phyloP scores from a whole-genome alignment of 2,888 invertebrate species.

The Scotopteryx bipunctaria region DNA sequence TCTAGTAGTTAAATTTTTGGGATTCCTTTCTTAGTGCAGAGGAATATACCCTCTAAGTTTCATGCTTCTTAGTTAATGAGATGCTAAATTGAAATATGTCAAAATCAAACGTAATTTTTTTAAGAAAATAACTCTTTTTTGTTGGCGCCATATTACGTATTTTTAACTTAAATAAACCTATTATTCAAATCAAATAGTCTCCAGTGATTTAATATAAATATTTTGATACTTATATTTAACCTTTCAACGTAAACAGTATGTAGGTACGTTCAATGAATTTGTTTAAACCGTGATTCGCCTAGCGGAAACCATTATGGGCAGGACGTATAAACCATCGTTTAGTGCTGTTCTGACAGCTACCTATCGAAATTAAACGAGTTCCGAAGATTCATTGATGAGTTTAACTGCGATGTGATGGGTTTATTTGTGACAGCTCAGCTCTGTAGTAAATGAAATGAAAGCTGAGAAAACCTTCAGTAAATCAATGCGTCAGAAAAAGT shows the following conservation, averaged over 20 bases:
- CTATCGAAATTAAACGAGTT: slow-evolving; percentile 41
- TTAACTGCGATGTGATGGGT: background rate
- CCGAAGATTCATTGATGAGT: slow-evolving; percentile 3
- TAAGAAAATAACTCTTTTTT: too few relatives aligned
- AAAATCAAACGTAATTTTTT: background rate
- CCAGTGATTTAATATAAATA: slow-evolving; percentile 6
- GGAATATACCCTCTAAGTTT: too few relatives aligned
- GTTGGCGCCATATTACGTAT: slow-evolving; percentile 1
- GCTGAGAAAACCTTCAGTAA: too few relatives aligned
- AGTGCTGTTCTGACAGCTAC: slow-evolving; percentile 49
- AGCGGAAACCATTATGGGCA: slow-evolving; percentile 59
- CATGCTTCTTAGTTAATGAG: too few relatives aligned
- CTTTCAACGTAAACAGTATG: slow-evolving; percentile 23
- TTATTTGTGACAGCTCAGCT: too few relatives aligned
- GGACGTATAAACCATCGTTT: slow-evolving; percentile 62
- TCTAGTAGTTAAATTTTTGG: too few relatives aligned
- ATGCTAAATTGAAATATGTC: background rate
- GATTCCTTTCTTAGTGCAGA: too few relatives aligned
- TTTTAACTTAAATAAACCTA: slow-evolving; percentile 8
- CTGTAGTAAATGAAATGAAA: too few relatives aligned
- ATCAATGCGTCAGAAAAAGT: too few relatives aligned
- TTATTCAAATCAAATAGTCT: slow-evolving; percentile 15
- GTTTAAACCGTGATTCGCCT: slow-evolving; percentile 50
- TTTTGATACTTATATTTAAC: slow-evolving; percentile 27
- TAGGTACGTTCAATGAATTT: slow-evolving; percentile 50